Evolutionary conservation across 1,140 invertebrate species (phyloP), one percentile per base, ranked within the genome.

Genomic region (Wasmannia auropunctata): DNA sequence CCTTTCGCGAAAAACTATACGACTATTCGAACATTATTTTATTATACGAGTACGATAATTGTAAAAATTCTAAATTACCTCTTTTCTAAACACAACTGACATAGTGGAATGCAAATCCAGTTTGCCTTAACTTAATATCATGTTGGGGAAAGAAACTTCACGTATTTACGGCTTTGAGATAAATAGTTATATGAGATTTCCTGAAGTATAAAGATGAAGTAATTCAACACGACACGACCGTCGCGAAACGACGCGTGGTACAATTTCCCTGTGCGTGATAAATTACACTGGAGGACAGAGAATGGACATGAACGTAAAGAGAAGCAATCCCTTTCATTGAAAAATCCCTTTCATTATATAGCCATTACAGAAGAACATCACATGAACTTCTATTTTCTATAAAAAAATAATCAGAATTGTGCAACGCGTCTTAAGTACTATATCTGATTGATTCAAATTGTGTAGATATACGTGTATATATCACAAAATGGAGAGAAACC

Each of bases 201-300:
- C 10, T 43, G n/a, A n/a, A n/a, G n/a, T n/a, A n/a, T n/a, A n/a
- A n/a, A n/a, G n/a, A 81, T 43, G 43, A 28, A 56, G 6, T 70
- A 81, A n/a, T 80, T 43, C 60, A 65, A 1, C 22, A 58, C 6
- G 51, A 37, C 34, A 69, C 31, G 46, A 40, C 3, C 8, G n/a
- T 65, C 22, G 46, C n/a, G 14, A 80, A 67, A 85, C n/a, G 1
- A 89, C 40, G 40, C 8, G 43, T 62, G 86, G 54, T 46, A 75
- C 28, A 6, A 88, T 56, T 72, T 58, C 31, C 7, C 51, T 88
- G 88, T 89, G 88, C 88, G 88, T 89, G 86, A 22, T 31, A 76
- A 76, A 63, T 81, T 60, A 69, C 60, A 51, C 69, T 87, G 87
- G 65, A 81, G 51, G 79, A 72, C 79, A 58, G 25, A 80, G 3